phyloP scores from a whole-genome alignment of 2,888 invertebrate genomes.

The Schrankia costaestrigalis region DNA sequence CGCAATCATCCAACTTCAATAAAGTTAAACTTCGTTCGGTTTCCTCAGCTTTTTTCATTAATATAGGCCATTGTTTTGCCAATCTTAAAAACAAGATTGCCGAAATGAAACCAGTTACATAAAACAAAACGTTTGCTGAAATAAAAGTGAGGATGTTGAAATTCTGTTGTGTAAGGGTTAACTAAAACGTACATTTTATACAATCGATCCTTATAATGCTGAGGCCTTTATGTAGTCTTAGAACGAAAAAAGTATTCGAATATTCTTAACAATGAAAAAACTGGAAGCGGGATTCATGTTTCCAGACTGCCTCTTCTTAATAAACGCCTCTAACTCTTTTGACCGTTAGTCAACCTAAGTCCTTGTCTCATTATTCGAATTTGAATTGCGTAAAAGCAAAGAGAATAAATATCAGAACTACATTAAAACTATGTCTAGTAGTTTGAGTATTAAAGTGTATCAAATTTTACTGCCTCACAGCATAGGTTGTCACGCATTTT shows the following conservation, averaged over 20 bases:
- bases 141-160: conserved; percentile 8
- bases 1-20: conserved; percentile 23
- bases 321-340: too few species aligned
- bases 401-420: too few species aligned
- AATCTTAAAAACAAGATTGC: conserved; percentile 32
- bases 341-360: too few species aligned
- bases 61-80: conserved; percentile 38
- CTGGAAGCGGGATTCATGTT: not conserved
- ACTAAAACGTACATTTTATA: too few species aligned
- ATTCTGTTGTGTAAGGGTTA: not conserved
- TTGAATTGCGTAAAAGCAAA: too few species aligned
- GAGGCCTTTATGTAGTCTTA: too few species aligned
- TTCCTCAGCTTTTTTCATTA: conserved; percentile 32
- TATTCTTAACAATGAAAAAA: not conserved
- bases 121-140: conserved; percentile 39
- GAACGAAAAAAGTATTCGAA: not conserved
- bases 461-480: too few species aligned
- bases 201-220: too few species aligned
- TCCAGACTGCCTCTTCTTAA: not conserved
- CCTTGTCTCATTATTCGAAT: too few species aligned
- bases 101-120: conserved; percentile 22
- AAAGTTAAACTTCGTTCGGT: conserved; percentile 35
- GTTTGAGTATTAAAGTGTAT: too few species aligned
- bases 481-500: too few species aligned
- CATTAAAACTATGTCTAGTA: too few species aligned